Conservation (phyloP, 2,113 vertebrate genomes). For the Nannobrachium achirus region DNA sequence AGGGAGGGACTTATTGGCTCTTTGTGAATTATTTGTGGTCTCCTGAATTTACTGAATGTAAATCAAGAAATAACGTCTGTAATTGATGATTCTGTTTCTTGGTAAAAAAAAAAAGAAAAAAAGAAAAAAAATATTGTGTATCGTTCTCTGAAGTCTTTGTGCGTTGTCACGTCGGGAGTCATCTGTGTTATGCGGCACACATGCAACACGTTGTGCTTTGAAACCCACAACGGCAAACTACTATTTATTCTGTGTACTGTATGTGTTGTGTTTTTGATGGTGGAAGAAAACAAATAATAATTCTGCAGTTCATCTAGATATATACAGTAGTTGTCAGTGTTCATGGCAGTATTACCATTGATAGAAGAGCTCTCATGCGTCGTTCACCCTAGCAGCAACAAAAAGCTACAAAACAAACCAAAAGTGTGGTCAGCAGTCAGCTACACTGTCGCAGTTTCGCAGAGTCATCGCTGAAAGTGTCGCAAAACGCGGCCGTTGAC, state of each 20-base stretch:
- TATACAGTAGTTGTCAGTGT: conserved; percentile 60
- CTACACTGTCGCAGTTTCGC: no score
- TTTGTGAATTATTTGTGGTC: conserved; percentile 57
- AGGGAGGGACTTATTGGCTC: conserved; percentile 38
- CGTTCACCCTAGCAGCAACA: no score
- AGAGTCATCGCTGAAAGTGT: no score
- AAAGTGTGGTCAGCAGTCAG: no score
- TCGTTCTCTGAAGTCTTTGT: conserved; percentile 65
- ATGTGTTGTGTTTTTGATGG: conserved; percentile 56
- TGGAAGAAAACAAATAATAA: conserved; percentile 15
- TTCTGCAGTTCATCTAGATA: conserved; percentile 52
- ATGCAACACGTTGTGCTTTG: conserved; percentile 32
- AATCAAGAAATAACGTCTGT: conserved; percentile 75
- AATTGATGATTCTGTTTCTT: conserved; percentile 60
- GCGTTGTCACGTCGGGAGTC: conserved; percentile 60
- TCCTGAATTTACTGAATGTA: conserved; percentile 74
- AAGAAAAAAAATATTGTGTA: no score
- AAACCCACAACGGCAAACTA: conserved; percentile 32
- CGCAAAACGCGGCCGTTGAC: no score
- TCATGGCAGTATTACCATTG: conserved; percentile 67
- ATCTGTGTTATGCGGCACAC: conserved; percentile 72
- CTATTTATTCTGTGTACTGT: conserved; percentile 66
- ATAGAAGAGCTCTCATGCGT: conserved; percentile 40
- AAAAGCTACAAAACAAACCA: no score
- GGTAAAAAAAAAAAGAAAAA: conserved; percentile 35